Percentiles rank a stretch among this genome's conserved stretches.
Conservation (phyloP, 1,140 invertebrate genomes). For the Chlorops oryzae region DNA sequence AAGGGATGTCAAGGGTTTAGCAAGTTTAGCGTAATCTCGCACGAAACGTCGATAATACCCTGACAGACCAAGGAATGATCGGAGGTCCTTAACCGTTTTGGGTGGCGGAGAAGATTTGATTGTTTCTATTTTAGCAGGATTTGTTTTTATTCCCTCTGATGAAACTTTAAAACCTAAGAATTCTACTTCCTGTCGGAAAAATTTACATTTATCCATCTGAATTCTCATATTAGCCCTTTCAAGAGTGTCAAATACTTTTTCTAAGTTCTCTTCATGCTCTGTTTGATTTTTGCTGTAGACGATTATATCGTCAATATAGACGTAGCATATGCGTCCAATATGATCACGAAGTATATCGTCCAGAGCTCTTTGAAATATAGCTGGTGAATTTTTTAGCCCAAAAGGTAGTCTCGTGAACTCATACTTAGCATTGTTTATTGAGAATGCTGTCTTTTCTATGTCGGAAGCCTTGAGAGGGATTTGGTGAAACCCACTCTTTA, state of each 20-base stretch:
- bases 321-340: slow-evolving; percentile 6
- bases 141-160: slow-evolving; percentile 16
- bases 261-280: slow-evolving; percentile 33
- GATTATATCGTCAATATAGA: slow-evolving; percentile 10
- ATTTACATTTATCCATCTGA: slow-evolving; percentile 24
- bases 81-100: slow-evolving; percentile 13
- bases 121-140: slow-evolving; percentile 11
- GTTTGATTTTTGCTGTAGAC: slow-evolving; percentile 11
- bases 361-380: slow-evolving; percentile 1
- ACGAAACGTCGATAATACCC: slow-evolving; percentile 31
- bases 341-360: slow-evolving; percentile 6
- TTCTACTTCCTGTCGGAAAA: slow-evolving; percentile 24
- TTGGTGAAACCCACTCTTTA: slow-evolving; percentile 48
- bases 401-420: slow-evolving; percentile 9
- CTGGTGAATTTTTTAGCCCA: slow-evolving; percentile 6
- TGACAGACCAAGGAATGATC: slow-evolving; percentile 23
- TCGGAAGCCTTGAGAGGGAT: slow-evolving; percentile 2
- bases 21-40: no score
- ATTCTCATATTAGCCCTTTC: slow-evolving; percentile 19
- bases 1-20: no score
- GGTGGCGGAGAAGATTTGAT: slow-evolving; percentile 11
- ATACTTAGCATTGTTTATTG: slow-evolving; percentile 8
- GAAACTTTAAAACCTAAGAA: slow-evolving; percentile 19
- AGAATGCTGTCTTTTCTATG: slow-evolving; percentile 10
- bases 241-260: slow-evolving; percentile 33